phyloP scores from a whole-genome alignment of 2,888 invertebrate genomes.

The Agrilus mali region DNA sequence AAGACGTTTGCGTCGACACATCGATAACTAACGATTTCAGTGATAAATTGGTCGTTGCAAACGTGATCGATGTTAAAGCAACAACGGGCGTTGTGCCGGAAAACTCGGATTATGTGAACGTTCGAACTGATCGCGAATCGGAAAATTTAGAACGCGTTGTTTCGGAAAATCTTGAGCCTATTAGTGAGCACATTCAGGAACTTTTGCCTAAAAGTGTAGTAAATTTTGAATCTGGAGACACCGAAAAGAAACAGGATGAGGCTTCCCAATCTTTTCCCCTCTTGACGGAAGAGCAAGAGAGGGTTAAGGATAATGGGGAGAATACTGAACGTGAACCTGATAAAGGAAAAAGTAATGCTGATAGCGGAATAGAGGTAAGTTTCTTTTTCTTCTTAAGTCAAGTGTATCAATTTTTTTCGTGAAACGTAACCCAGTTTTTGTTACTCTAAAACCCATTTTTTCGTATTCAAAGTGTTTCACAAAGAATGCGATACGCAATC shows the following conservation, averaged over 20 bases:
- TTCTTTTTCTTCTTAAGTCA: too few relatives aligned
- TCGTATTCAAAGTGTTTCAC: too few relatives aligned
- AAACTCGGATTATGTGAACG: conserved; percentile 6
- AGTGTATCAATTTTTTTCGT: too few relatives aligned
- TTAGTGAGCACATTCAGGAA: conserved; percentile 6
- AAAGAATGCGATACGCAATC: too few relatives aligned
- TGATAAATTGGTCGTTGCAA: conserved; percentile 21
- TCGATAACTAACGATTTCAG: conserved; percentile 9
- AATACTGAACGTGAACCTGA: conserved; percentile 6
- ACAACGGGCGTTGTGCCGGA: conserved; percentile 1
- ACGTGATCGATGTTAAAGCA: conserved; percentile 23
- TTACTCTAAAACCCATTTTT: too few relatives aligned
- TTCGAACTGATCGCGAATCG: conserved; percentile 2
- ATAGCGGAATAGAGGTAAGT: background rate
- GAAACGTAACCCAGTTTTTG: too few relatives aligned
- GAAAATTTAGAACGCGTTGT: conserved; percentile 4
- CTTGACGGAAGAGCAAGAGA: conserved; percentile 27
- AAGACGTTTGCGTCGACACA: conserved; percentile 4
- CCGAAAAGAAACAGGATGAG: conserved; percentile 4
- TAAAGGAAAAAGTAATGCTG: conserved; percentile 1
- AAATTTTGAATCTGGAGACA: conserved; percentile 3
- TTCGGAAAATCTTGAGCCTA: conserved; percentile 1
- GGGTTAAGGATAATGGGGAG: conserved; percentile 18
- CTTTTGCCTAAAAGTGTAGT: conserved; percentile 8
- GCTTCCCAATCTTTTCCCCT: conserved; percentile 21